Evolutionary conservation across 2,888 invertebrate species (phyloP).

Genomic region (Drosophila macrothrix): DNA sequence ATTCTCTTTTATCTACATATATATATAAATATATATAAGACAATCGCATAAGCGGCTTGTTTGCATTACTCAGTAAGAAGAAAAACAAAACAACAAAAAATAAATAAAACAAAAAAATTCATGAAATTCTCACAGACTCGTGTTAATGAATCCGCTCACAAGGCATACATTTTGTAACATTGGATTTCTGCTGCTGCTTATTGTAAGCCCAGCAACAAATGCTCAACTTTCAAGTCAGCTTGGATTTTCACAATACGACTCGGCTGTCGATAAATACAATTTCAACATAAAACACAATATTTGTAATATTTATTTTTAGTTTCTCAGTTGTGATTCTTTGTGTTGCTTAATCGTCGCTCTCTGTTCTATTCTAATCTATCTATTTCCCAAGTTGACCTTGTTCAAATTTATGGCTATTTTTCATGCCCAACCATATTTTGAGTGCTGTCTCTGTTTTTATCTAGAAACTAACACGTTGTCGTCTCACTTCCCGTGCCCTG

Average conservation of each 20-base stretch:
- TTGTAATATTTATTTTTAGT: slow-evolving; percentile 27
- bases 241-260: background rate
- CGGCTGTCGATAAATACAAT: slow-evolving; percentile 22
- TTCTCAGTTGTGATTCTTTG: slow-evolving; percentile 43
- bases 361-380: slow-evolving; percentile 12
- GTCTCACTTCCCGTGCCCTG: background rate
- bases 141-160: slow-evolving; percentile 63
- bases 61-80: slow-evolving; percentile 26
- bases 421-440: slow-evolving; percentile 37
- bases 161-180: slow-evolving; percentile 31
- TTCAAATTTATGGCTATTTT: slow-evolving; percentile 65
- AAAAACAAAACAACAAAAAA: slow-evolving; percentile 3
- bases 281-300: slow-evolving; percentile 56
- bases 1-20: slow-evolving; percentile 24
- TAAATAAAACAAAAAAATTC: background rate
- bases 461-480: slow-evolving; percentile 61
- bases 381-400: slow-evolving; percentile 65
- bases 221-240: slow-evolving; percentile 25
- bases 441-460: slow-evolving; percentile 54
- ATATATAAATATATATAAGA: background rate
- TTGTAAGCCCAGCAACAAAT: slow-evolving; percentile 16
- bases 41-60: slow-evolving; percentile 25
- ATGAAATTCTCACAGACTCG: slow-evolving; percentile 24
- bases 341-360: slow-evolving; percentile 56
- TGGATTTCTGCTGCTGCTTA: slow-evolving; percentile 7